A percentile compares a stretch with the other conserved stretches of the same genome.
These are phyloP conservation scores for Arge pagana DNA, from an alignment of 2,888 invertebrate genomes.

Conservation along the genomic window DNA sequence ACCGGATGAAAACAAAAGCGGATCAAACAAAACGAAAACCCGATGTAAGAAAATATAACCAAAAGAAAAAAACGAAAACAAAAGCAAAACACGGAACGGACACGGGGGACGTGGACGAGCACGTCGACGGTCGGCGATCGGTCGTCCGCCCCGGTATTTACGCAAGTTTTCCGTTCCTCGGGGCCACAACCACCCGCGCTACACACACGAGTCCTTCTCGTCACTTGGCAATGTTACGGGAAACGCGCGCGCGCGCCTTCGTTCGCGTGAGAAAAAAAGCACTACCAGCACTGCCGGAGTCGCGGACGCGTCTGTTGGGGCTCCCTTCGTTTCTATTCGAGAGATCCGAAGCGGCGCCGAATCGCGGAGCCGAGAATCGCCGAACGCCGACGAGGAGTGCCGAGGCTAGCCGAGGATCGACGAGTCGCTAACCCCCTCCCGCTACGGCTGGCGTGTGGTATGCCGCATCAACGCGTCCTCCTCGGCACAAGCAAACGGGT, in stretches of 20 bases:
- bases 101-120: neutral
- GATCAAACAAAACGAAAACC: neutral
- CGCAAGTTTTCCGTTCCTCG: neutral
- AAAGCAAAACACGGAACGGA: neutral
- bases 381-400: slow-evolving; percentile 31
- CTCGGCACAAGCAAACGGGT: too few relatives aligned
- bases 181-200: neutral
- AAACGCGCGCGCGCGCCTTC: neutral
- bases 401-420: slow-evolving; percentile 26
- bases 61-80: neutral
- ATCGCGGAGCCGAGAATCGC: neutral
- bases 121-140: neutral
- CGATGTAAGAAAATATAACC: neutral
- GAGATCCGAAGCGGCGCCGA: neutral
- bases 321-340: slow-evolving; percentile 1
- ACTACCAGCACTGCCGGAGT: slow-evolving; percentile 43
- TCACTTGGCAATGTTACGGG: neutral
- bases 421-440: neutral
- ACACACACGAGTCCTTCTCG: neutral
- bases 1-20: neutral
- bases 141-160: neutral
- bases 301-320: slow-evolving; percentile 55
- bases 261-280: neutral
- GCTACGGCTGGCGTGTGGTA: neutral
- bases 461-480: neutral